These are phyloP conservation scores for Adoxophyes honmai DNA, from an alignment of 1,140 invertebrate genomes.

Conservation along the genomic window DNA sequence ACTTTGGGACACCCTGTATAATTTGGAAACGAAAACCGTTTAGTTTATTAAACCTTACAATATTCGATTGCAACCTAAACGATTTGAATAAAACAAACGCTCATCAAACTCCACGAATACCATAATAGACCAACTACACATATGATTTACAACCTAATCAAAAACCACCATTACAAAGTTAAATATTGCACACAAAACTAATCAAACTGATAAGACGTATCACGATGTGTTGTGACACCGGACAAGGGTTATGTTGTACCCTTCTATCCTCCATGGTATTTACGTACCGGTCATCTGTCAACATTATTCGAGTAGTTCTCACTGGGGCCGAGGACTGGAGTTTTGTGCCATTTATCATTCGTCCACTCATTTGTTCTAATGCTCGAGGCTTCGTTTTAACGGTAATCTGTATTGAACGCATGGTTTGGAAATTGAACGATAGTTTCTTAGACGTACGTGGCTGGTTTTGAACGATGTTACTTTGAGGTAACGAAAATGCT, in stretches of 20 bases:
- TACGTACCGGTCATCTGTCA: constrained; percentile 15
- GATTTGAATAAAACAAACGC: no score
- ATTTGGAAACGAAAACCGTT: no score
- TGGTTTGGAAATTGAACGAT: constrained; percentile 1
- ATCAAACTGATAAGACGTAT: constrained; percentile 1
- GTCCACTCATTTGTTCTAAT: constrained; percentile 19
- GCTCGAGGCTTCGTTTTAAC: constrained; percentile 8
- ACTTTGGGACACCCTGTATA: no score
- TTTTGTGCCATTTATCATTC: constrained; percentile 17
- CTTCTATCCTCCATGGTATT: neutral
- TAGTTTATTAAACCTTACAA: no score
- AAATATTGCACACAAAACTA: neutral
- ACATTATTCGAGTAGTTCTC: constrained; percentile 12
- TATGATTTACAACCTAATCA: no score
- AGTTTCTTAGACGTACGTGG: no score
- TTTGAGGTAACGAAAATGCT: no score
- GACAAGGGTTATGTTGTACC: neutral
- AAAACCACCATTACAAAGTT: neutral
- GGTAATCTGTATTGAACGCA: constrained; percentile 2
- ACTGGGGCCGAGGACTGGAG: neutral
- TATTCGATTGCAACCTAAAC: no score
- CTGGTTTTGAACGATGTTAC: no score
- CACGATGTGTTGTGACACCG: neutral
- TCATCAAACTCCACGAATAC: no score
- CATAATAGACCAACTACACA: no score